Conservation (phyloP, 1,140 invertebrate genomes). For the Drosophila sechellia region DNA sequence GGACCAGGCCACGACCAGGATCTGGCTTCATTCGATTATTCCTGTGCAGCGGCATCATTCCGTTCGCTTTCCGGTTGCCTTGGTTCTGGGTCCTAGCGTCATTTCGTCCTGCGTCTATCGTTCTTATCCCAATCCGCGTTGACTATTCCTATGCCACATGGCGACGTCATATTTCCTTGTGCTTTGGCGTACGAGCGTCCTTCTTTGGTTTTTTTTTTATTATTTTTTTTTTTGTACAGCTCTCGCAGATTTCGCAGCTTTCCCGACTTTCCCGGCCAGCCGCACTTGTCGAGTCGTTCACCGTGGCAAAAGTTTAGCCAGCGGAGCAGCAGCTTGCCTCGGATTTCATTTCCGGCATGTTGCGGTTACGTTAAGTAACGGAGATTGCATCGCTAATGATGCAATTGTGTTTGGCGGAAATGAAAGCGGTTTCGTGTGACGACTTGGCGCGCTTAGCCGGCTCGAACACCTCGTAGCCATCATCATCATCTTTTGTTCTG, state of each 20-base stretch:
- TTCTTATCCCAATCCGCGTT: slow-evolving; percentile 37
- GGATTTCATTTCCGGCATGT: slow-evolving; percentile 82
- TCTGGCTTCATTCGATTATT: slow-evolving; percentile 72
- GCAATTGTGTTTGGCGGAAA: slow-evolving; percentile 81
- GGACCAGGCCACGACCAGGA: slow-evolving; percentile 1
- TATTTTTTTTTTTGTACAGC: background rate
- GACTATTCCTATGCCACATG: slow-evolving; percentile 57
- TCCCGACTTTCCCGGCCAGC: slow-evolving; percentile 6
- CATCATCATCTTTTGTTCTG: slow-evolving; percentile 3
- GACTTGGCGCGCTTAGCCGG: slow-evolving; percentile 48
- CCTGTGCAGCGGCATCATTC: slow-evolving; percentile 72
- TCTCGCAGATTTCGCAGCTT: slow-evolving; percentile 3
- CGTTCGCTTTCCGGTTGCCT: slow-evolving; percentile 70
- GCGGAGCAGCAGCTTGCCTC: slow-evolving; percentile 60
- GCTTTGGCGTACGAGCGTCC: background rate
- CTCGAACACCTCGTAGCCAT: slow-evolving; percentile 10
- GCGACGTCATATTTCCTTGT: slow-evolving; percentile 73
- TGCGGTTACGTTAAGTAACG: slow-evolving; percentile 82
- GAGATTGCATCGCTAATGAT: slow-evolving; percentile 83
- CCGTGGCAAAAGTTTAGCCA: slow-evolving; percentile 65
- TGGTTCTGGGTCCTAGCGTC: background rate
- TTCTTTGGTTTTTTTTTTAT: background rate
- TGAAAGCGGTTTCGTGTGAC: slow-evolving; percentile 80
- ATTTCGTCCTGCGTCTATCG: slow-evolving; percentile 24
- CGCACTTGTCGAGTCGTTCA: slow-evolving; percentile 79